phyloP scores from a whole-genome alignment of 2,113 vertebrate genomes.

The Connochaetes taurinus region DNA sequence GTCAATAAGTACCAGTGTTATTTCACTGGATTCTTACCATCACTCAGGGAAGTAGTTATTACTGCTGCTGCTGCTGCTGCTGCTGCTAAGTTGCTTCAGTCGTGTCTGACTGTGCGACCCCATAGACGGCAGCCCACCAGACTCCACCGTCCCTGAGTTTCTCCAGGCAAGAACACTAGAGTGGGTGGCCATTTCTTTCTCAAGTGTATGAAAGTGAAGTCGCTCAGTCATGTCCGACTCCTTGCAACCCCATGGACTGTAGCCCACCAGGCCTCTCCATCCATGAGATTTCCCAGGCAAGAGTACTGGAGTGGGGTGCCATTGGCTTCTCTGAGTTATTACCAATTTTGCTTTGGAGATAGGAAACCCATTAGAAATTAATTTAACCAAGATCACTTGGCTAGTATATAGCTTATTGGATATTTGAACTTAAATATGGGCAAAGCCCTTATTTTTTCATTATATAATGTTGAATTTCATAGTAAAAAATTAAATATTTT shows the following conservation, averaged over 20 bases:
- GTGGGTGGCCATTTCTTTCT: neutral
- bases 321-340: neutral
- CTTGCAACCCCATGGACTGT: neutral
- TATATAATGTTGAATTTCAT: neutral
- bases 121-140: fast-evolving
- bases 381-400: neutral
- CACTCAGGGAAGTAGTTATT: neutral
- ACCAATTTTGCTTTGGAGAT: neutral
- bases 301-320: neutral
- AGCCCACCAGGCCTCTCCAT: neutral
- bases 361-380: neutral
- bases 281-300: neutral
- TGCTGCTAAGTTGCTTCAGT: neutral
- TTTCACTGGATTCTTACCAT: neutral
- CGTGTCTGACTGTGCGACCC: fast-evolving
- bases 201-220: neutral
- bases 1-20: neutral
- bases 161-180: neutral
- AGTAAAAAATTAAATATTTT: constrained; percentile 37
- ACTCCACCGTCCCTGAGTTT: neutral
- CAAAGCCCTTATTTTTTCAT: neutral
- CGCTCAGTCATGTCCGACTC: neutral
- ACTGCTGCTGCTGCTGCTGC: neutral
- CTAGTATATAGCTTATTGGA: neutral
- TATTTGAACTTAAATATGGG: neutral